Evolutionary conservation across 2,113 vertebrate species (phyloP).

Genomic region (Limnothrissa miodon): DNA sequence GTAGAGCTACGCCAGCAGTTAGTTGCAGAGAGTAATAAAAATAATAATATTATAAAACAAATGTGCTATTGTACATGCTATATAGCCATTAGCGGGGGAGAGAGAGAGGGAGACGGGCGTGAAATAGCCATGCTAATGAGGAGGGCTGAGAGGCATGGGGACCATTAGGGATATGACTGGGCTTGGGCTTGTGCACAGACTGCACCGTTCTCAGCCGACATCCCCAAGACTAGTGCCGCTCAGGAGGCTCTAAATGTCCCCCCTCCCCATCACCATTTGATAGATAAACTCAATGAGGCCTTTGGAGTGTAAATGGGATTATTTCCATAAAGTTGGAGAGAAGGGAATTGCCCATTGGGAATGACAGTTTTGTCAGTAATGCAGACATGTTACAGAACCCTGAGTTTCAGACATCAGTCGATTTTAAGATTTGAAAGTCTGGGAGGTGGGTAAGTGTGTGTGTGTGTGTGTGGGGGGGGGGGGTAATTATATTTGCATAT

Average conservation of each 20-base stretch:
- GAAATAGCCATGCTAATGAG: not conserved
- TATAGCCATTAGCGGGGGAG: not conserved
- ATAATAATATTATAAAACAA: not conserved
- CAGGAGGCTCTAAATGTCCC: not conserved
- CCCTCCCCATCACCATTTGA: not conserved
- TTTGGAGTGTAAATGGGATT: not conserved
- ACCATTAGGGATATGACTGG: not conserved
- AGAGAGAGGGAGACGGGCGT: not conserved
- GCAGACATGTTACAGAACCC: not conserved
- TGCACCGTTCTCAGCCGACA: not conserved
- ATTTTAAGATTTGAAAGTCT: not conserved
- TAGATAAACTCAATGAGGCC: not conserved
- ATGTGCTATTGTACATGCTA: not conserved
- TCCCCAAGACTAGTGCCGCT: not conserved
- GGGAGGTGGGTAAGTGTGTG: too few species aligned
- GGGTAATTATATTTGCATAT: not conserved
- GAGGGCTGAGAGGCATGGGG: not conserved
- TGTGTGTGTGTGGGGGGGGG: too few species aligned
- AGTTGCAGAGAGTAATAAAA: too few species aligned
- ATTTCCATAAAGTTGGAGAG: not conserved
- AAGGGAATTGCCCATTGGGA: not conserved
- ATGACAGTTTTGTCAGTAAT: not conserved
- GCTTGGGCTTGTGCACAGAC: not conserved
- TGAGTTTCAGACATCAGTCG: not conserved
- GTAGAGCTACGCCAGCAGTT: not conserved